A percentile compares a stretch with the other conserved stretches of the same genome.
These are phyloP conservation scores for Notospermus geniculatus DNA, from an alignment of 1,140 invertebrate genomes.

Conservation along the genomic window DNA sequence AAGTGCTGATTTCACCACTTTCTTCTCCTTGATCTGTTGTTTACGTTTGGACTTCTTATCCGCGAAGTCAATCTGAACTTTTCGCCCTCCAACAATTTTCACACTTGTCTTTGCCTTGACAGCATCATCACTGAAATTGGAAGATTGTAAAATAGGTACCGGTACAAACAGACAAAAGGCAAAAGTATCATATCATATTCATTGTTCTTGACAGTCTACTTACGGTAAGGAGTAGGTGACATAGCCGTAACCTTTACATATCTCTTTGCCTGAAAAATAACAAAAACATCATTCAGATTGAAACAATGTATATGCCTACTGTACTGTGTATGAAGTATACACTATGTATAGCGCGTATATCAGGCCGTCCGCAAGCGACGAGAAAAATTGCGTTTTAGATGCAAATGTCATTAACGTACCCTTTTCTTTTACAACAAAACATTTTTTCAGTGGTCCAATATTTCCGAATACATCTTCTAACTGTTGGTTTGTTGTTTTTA, in stretches of 20 bases:
- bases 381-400: too few relatives aligned
- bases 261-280: slow-evolving; percentile 26
- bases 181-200: too few relatives aligned
- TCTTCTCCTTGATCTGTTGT: slow-evolving; percentile 2
- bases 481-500: slow-evolving; percentile 28
- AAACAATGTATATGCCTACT: too few relatives aligned
- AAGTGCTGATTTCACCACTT: background rate
- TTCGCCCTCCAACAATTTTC: slow-evolving; percentile 28
- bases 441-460: slow-evolving; percentile 35
- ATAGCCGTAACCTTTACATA: slow-evolving; percentile 35
- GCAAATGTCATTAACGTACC: slow-evolving; percentile 18
- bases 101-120: slow-evolving; percentile 29
- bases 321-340: too few relatives aligned
- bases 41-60: slow-evolving; percentile 27
- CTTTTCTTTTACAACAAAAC: slow-evolving; percentile 40
- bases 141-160: slow-evolving; percentile 1
- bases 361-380: background rate
- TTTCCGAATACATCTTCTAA: slow-evolving; percentile 31
- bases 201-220: too few relatives aligned
- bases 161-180: background rate
- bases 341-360: too few relatives aligned
- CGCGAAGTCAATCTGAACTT: slow-evolving; percentile 29
- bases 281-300: slow-evolving; percentile 3
- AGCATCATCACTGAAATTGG: slow-evolving; percentile 35
- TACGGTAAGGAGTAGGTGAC: slow-evolving; percentile 36